These are phyloP conservation scores for Dendroctonus ponderosae DNA, from an alignment of 1,140 invertebrate genomes.

Conservation along the genomic window DNA sequence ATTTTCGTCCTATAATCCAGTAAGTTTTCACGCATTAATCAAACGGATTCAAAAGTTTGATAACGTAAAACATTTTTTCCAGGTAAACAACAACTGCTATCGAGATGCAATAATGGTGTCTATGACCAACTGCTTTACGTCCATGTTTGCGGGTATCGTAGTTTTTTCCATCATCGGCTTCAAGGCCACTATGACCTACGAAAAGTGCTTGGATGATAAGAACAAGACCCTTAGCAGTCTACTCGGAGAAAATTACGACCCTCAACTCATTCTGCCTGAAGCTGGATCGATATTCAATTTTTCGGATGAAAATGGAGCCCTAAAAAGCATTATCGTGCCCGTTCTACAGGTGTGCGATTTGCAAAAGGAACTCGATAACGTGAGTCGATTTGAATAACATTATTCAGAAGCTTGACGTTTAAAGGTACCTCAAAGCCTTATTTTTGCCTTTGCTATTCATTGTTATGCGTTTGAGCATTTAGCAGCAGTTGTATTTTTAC, in stretches of 20 bases:
- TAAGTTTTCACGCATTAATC: slow-evolving; percentile 46
- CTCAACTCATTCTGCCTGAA: slow-evolving; percentile 53
- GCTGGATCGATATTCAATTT: slow-evolving; percentile 57
- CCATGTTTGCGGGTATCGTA: slow-evolving; percentile 96
- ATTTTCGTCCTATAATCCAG: slow-evolving; percentile 93
- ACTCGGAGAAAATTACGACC: slow-evolving; percentile 52
- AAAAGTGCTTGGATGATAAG: slow-evolving; percentile 67
- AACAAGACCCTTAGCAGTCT: slow-evolving; percentile 60
- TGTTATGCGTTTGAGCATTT: no score
- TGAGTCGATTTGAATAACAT: slow-evolving; percentile 54
- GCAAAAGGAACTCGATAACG: slow-evolving; percentile 84
- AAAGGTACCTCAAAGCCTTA: no score
- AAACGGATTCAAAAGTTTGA: background rate
- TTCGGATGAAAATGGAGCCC: slow-evolving; percentile 58
- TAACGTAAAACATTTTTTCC: slow-evolving; percentile 2
- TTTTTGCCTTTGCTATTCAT: no score
- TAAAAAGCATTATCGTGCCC: slow-evolving; percentile 61
- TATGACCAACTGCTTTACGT: slow-evolving; percentile 92
- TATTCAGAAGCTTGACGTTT: no score
- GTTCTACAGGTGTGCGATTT: slow-evolving; percentile 75
- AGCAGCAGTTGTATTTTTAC: no score
- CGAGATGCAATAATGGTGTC: slow-evolving; percentile 93
- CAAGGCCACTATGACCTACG: slow-evolving; percentile 83
- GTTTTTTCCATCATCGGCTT: slow-evolving; percentile 98
- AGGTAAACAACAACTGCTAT: slow-evolving; percentile 86